phyloP scores from a whole-genome alignment of 2,888 invertebrate genomes.

The Girardia tigrina region DNA sequence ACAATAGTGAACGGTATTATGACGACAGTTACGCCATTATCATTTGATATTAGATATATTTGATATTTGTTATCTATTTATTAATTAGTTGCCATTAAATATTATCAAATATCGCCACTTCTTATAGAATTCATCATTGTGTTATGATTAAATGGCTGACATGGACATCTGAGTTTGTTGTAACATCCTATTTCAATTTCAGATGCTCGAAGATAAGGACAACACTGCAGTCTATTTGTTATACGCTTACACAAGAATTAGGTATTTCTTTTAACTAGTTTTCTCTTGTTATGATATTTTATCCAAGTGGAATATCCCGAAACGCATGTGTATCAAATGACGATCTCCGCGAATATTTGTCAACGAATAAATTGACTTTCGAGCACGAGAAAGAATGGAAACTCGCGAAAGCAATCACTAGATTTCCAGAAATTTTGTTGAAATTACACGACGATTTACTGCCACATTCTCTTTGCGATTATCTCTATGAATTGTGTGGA shows the following conservation, averaged over 20 bases:
- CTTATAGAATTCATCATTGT: too few species aligned
- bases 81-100: too few species aligned
- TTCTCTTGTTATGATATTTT: too few species aligned
- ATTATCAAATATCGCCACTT: too few species aligned
- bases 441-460: constrained; percentile 68
- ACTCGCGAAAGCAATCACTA: constrained; percentile 61
- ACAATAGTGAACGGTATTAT: too few species aligned
- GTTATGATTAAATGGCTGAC: too few species aligned
- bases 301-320: constrained; percentile 53
- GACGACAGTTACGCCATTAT: too few species aligned
- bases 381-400: constrained; percentile 86
- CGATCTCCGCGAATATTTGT: constrained; percentile 57
- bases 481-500: constrained; percentile 79
- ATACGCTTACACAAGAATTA: constrained; percentile 83
- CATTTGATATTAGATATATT: too few species aligned
- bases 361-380: constrained; percentile 58
- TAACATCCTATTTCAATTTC: too few species aligned
- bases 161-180: too few species aligned
- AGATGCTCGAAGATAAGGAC: constrained; percentile 96
- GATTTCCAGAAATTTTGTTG: constrained; percentile 60
- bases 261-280: too few species aligned
- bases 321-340: constrained; percentile 47
- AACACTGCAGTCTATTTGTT: constrained; percentile 94
- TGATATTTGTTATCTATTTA: too few species aligned
- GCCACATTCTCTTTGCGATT: constrained; percentile 79